Evolutionary conservation across 1,140 invertebrate species (phyloP).

Genomic region (Eueides isabella): DNA sequence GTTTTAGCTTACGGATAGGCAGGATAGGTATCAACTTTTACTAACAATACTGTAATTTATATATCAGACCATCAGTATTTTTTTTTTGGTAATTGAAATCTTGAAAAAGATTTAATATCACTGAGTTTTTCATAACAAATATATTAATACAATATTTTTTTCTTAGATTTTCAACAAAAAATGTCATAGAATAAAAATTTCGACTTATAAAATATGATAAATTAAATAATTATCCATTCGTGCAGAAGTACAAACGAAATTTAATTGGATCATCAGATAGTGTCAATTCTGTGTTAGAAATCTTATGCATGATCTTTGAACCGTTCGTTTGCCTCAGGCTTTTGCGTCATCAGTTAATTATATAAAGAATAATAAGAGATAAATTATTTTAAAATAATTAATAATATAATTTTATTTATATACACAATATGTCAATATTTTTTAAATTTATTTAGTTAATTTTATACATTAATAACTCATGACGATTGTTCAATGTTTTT

Average conservation of each 20-base stretch:
- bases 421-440: too few species aligned
- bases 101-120: too few species aligned
- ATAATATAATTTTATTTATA: too few species aligned
- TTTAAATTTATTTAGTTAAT: too few species aligned
- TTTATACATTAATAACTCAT: too few species aligned
- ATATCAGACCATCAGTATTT: too few species aligned
- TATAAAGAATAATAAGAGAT: not conserved
- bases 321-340: not conserved
- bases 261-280: not conserved
- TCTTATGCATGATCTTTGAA: conserved; percentile 5
- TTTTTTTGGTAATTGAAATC: too few species aligned
- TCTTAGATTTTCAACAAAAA: too few species aligned
- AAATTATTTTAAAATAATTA: not conserved
- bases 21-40: not conserved
- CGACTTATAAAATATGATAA: not conserved
- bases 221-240: not conserved
- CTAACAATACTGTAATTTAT: not conserved
- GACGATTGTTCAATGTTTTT: too few species aligned
- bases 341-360: not conserved
- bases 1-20: not conserved
- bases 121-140: too few species aligned
- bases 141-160: too few species aligned
- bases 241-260: not conserved
- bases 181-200: too few species aligned
- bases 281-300: not conserved